phyloP scores from a whole-genome alignment of 2,113 vertebrate genomes.

The Melanerpes formicivorus region DNA sequence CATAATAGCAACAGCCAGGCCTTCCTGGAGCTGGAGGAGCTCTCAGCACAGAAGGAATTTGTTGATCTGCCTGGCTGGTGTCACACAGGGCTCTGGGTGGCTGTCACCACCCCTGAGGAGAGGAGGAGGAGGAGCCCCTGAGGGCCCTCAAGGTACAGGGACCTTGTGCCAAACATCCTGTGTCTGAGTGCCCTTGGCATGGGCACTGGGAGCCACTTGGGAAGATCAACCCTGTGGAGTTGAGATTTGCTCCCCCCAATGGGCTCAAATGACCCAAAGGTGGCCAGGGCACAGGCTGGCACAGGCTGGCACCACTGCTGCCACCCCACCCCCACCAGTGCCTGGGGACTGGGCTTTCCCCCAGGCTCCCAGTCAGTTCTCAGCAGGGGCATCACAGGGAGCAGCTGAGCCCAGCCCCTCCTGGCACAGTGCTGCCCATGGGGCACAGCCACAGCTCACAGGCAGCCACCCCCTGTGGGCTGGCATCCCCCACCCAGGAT shows the following conservation, averaged over 20 bases:
- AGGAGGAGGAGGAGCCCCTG: rapidly evolving
- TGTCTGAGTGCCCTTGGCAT: not conserved
- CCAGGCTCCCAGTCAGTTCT: not conserved
- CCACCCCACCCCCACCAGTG: rapidly evolving
- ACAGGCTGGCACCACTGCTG: not conserved
- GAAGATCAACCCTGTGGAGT: not conserved
- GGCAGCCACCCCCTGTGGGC: not conserved
- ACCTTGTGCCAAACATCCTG: not conserved
- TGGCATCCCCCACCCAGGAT: rapidly evolving
- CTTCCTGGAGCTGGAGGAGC: not conserved
- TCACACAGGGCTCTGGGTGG: not conserved
- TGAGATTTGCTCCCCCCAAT: not conserved
- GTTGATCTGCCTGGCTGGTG: not conserved
- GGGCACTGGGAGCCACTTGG: not conserved
- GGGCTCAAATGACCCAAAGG: not conserved
- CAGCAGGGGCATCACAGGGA: not conserved
- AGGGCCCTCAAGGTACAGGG: not conserved
- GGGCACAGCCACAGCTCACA: not conserved
- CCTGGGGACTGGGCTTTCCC: not conserved
- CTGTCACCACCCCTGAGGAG: not conserved
- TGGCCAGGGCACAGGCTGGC: not conserved
- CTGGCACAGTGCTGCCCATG: not conserved
- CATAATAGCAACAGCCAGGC: not conserved
- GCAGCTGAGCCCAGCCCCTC: not conserved
- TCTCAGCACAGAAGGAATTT: not conserved